Conservation (phyloP, 2,113 vertebrate genomes). For the Tapirus terrestris region DNA sequence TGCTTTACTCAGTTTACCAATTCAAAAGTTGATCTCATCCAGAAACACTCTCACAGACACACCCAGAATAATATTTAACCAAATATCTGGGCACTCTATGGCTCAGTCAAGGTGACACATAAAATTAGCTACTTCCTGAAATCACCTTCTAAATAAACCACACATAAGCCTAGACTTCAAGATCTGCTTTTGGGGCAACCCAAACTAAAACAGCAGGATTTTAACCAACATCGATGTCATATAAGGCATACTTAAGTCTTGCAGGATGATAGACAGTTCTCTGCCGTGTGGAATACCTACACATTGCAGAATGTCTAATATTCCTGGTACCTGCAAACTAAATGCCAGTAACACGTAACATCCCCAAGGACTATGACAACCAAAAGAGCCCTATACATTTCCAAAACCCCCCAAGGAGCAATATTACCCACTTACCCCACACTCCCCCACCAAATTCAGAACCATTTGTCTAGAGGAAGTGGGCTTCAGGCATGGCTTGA, state of each 20-base stretch:
- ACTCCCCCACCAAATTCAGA: background rate
- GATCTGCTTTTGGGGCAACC: background rate
- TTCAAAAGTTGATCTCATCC: background rate
- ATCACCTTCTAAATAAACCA: background rate
- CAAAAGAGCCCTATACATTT: background rate
- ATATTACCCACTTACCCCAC: background rate
- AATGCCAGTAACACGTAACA: background rate
- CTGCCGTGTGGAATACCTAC: background rate
- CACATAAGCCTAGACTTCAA: background rate
- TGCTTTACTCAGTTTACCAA: background rate
- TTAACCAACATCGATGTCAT: background rate
- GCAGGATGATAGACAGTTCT: background rate
- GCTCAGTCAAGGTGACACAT: background rate
- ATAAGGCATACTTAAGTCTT: background rate
- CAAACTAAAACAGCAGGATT: background rate
- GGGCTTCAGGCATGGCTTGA: background rate
- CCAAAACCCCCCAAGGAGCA: background rate
- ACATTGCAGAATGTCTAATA: background rate
- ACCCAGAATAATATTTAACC: background rate
- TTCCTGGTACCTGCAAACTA: background rate
- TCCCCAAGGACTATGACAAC: background rate
- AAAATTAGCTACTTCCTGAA: background rate
- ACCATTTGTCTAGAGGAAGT: background rate
- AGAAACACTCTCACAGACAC: background rate
- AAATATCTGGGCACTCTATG: background rate